phyloP scores from a whole-genome alignment of 2,113 vertebrate genomes.

The Scomber scombrus region DNA sequence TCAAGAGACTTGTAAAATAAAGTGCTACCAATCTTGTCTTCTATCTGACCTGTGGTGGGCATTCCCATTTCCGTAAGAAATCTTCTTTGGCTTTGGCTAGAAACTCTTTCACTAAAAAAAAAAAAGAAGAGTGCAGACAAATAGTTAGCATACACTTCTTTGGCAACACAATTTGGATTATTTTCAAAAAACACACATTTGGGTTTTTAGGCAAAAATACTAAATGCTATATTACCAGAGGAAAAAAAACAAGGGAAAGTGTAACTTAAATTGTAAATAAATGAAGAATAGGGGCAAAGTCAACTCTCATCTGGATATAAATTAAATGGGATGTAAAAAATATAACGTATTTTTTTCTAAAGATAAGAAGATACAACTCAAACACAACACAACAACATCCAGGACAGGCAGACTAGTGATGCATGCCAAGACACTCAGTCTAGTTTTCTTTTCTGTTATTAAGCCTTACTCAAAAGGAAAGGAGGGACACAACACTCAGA shows the following conservation, averaged over 20 bases:
- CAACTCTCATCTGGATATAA: constrained; percentile 79
- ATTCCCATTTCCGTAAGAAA: constrained; percentile 99
- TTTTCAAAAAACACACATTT: constrained; percentile 7
- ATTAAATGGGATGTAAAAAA: constrained; percentile 28
- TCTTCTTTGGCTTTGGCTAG: constrained; percentile 99
- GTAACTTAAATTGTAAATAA: constrained; percentile 36
- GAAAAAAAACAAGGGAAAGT: constrained; percentile 33
- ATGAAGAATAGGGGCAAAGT: constrained; percentile 40
- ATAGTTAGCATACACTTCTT: constrained; percentile 4
- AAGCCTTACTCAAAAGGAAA: constrained; percentile 41
- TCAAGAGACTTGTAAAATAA: background rate
- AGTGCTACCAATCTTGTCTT: background rate
- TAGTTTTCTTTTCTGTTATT: constrained; percentile 37
- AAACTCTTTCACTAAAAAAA: constrained; percentile 97
- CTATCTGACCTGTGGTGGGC: constrained; percentile 92
- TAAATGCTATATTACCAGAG: constrained; percentile 36
- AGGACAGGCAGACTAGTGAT: constrained; percentile 85
- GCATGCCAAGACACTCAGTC: constrained; percentile 73
- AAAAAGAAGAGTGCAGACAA: constrained; percentile 46
- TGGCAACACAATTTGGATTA: background rate
- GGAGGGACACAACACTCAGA: constrained; percentile 43
- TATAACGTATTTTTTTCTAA: constrained; percentile 37
- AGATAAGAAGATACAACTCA: constrained; percentile 57
- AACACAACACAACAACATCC: constrained; percentile 74
- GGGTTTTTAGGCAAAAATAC: constrained; percentile 51